phyloP scores from a whole-genome alignment of 2,888 invertebrate genomes.

The Ochropacha duplaris region DNA sequence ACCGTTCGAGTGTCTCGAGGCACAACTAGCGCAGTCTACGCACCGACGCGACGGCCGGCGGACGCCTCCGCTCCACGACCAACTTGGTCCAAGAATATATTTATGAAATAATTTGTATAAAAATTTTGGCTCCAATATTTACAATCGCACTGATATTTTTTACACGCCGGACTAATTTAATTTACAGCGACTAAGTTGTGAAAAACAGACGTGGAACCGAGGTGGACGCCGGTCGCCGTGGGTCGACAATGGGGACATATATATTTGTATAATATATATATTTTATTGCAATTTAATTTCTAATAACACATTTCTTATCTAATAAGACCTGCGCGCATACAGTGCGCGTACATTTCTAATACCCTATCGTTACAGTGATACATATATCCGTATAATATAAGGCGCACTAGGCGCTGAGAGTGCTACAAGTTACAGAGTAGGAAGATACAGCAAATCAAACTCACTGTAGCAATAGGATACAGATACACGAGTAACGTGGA shows the following conservation, averaged over 20 bases:
- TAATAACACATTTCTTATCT: constrained; percentile 81
- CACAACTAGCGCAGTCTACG: constrained; percentile 19
- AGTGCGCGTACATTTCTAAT: constrained; percentile 55
- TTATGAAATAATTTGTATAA: constrained; percentile 79
- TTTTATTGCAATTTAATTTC: constrained; percentile 71
- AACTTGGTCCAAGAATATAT: constrained; percentile 72
- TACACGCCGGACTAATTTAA: constrained; percentile 74
- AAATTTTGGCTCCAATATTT: constrained; percentile 81
- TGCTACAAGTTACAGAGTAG: constrained; percentile 45
- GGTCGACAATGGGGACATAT: constrained; percentile 18
- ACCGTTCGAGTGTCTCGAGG: constrained; percentile 5
- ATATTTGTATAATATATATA: constrained; percentile 15
- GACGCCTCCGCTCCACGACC: constrained; percentile 39
- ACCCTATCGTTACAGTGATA: constrained; percentile 78
- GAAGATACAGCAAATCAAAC: constrained; percentile 69
- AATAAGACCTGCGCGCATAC: constrained; percentile 68
- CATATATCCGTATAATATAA: constrained; percentile 28
- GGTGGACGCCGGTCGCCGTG: constrained; percentile 33
- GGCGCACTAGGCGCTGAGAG: constrained; percentile 23
- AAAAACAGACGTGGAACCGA: constrained; percentile 46
- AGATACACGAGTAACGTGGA: constrained; percentile 28
- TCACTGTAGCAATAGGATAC: constrained; percentile 79
- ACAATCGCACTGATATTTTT: constrained; percentile 74
- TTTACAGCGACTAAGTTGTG: constrained; percentile 71
- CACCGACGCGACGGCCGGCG: constrained; percentile 24